Evolutionary conservation across 2,888 invertebrate species (phyloP).

Genomic region (Amphimallon solstitiale): DNA sequence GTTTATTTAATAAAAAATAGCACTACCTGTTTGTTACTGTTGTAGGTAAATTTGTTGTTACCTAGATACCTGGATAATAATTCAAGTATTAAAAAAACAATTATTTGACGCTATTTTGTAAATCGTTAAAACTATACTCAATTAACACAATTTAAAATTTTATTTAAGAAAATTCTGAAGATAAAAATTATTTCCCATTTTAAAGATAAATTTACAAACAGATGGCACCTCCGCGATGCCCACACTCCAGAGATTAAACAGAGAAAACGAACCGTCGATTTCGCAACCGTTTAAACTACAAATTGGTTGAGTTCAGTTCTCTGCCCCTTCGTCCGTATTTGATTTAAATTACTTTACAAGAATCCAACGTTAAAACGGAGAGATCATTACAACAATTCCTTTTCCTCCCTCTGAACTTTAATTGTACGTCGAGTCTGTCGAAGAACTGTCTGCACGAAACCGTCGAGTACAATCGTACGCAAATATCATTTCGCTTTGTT

Average conservation of each 20-base stretch:
- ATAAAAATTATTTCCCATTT: no score
- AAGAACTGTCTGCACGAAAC: neutral
- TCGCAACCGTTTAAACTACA: constrained; percentile 25
- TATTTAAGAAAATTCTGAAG: no score
- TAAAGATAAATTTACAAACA: no score
- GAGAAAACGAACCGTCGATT: constrained; percentile 19
- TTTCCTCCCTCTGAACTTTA: constrained; percentile 19
- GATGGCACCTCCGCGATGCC: neutral
- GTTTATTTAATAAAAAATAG: no score
- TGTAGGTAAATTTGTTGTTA: no score
- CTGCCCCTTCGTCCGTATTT: constrained; percentile 31
- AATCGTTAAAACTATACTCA: no score
- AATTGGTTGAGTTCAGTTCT: constrained; percentile 23
- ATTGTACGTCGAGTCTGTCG: neutral
- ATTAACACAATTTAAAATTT: no score
- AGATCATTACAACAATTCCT: constrained; percentile 26
- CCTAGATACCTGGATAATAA: no score
- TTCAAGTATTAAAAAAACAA: no score
- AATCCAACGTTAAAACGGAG: constrained; percentile 6
- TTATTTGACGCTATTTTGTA: no score
- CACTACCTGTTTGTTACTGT: no score
- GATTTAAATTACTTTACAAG: constrained; percentile 37
- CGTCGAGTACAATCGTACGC: neutral
- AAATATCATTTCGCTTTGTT: constrained; percentile 3
- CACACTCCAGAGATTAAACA: neutral